Conservation (phyloP, 2,888 invertebrate species). For the Drosophila kokeensis region DNA sequence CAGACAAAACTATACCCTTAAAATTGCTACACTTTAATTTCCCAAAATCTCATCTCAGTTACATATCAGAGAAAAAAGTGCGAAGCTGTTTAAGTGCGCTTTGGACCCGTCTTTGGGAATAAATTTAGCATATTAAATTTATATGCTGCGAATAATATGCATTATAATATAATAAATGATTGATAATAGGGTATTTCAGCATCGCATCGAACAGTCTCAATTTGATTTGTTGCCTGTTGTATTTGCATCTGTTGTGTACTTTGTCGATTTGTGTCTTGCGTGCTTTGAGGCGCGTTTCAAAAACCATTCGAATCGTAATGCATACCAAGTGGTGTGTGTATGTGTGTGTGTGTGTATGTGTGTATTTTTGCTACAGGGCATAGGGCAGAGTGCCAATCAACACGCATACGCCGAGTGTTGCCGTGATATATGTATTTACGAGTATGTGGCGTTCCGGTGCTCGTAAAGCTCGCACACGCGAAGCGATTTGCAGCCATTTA, state of each 20-base stretch:
- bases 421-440: slow-evolving; percentile 46
- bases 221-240: slow-evolving; percentile 5
- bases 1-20: background rate
- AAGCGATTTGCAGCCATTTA: slow-evolving; percentile 42
- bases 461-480: slow-evolving; percentile 45
- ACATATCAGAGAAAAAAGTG: background rate
- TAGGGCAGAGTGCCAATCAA: slow-evolving; percentile 57
- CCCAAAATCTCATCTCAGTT: accelerated
- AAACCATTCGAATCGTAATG: slow-evolving; percentile 39
- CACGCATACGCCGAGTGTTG: slow-evolving; percentile 65
- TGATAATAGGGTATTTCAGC: background rate
- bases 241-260: slow-evolving; percentile 34
- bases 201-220: background rate
- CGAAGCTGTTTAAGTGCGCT: too few relatives aligned
- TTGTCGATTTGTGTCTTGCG: slow-evolving; percentile 56
- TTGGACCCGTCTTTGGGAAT: too few relatives aligned
- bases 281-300: slow-evolving; percentile 42
- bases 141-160: background rate
- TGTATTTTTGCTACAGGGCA: slow-evolving; percentile 9
- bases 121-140: background rate
- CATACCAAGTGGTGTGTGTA: background rate
- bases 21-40: background rate
- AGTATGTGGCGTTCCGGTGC: slow-evolving; percentile 12
- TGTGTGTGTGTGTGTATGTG: background rate
- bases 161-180: background rate